phyloP scores from a whole-genome alignment of 2,797 vertebrate species.

The Poecilia gillii region DNA sequence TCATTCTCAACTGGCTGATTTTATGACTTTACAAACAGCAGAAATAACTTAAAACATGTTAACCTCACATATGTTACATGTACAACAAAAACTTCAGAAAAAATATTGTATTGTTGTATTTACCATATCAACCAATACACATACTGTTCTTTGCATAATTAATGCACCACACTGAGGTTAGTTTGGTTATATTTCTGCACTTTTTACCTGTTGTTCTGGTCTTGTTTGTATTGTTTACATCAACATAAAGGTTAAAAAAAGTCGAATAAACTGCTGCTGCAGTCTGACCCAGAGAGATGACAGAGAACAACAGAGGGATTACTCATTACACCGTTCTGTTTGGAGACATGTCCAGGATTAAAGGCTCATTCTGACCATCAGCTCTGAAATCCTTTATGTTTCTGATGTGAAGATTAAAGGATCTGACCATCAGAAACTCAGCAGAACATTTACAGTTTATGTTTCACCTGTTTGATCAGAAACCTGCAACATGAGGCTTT shows the following conservation, averaged over 20 bases:
- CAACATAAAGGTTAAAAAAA: not conserved
- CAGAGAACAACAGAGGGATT: not conserved
- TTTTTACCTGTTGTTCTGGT: not conserved
- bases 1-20: not conserved
- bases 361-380: slow-evolving; percentile 7
- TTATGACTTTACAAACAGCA: not conserved
- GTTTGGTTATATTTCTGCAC: not conserved
- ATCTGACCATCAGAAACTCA: not conserved
- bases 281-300: not conserved
- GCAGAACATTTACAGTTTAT: slow-evolving; percentile 2
- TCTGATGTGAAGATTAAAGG: not conserved
- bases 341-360: slow-evolving; percentile 6
- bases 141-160: not conserved
- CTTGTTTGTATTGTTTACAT: not conserved
- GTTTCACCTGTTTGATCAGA: not conserved
- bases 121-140: not conserved
- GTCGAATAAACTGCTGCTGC: not conserved
- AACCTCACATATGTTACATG: not conserved
- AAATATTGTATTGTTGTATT: not conserved
- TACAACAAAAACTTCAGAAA: not conserved
- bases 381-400: not conserved
- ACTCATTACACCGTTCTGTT: not conserved
- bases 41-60: not conserved
- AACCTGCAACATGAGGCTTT: not conserved
- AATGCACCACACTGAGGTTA: not conserved